phyloP scores from a whole-genome alignment of 2,797 vertebrate genomes.

The Chaunax sp. region DNA sequence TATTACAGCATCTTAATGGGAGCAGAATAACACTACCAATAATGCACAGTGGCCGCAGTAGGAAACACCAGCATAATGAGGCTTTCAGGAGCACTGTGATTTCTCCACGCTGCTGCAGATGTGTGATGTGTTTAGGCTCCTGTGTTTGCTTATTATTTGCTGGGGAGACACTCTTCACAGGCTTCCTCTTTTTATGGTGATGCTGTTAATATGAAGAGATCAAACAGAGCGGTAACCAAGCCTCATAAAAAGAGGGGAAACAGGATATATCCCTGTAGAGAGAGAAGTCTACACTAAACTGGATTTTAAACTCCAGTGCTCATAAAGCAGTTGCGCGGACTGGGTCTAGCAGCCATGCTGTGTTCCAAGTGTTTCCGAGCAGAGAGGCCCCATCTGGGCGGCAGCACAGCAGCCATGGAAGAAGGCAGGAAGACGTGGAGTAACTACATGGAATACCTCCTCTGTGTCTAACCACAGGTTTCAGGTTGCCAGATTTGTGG shows the following conservation, averaged over 20 bases:
- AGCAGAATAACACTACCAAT: conserved; percentile 34
- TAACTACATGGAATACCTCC: conserved; percentile 56
- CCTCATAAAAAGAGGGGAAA: conserved; percentile 69
- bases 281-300: conserved; percentile 35
- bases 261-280: conserved; percentile 49
- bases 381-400: conserved; percentile 66
- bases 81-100: conserved; percentile 45
- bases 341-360: conserved; percentile 54
- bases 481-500: too few relatives aligned
- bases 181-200: conserved; percentile 43
- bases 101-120: conserved; percentile 30
- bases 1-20: conserved; percentile 53
- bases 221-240: conserved; percentile 60
- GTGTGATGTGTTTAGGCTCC: conserved; percentile 32
- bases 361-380: conserved; percentile 59
- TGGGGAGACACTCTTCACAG: conserved; percentile 18
- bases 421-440: conserved; percentile 67
- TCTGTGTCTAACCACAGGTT: too few relatives aligned
- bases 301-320: conserved; percentile 53
- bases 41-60: conserved; percentile 26
- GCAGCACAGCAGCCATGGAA: conserved; percentile 60
- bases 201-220: conserved; percentile 63
- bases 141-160: conserved; percentile 45
- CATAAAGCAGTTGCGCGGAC: conserved; percentile 56
- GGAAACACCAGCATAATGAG: conserved; percentile 59